Evolutionary conservation across 2,888 invertebrate genomes (phyloP), one percentile per base, ranked within the genome.

Genomic region (Venusia cambrica): DNA sequence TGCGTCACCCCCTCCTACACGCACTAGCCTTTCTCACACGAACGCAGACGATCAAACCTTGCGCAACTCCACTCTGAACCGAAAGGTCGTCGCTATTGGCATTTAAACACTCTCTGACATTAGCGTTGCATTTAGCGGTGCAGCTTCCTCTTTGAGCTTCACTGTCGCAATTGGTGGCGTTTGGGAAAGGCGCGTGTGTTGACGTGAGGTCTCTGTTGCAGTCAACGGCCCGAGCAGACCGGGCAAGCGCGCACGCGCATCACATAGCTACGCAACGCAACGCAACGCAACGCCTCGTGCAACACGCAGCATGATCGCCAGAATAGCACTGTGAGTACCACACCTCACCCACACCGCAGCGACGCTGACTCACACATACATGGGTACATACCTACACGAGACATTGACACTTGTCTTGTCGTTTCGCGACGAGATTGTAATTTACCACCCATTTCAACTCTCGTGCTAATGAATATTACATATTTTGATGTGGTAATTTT

Each of bases 31-130:
- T 80, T 81, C 84, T 77, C 80, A 78, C 71, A 76, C 78, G 73
- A 75, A 61, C 68, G 62, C 73, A 73, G 78, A 74, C 73, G 79
- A 77, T 80, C 77, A 66, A 74, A 75, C 66, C 74, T 85, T 87
- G 79, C 85, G 79, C 83, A 87, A 87, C 73, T 26, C 57, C 59
- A 71, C 72, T 76, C 64, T 68, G 70, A 74, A 76, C 76, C 62
- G 66, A 84, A 87, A 87, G 85, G 85, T 87, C 85, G 77, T 65
- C 78, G 68, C 71, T 81, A 81, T 81, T 85, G 85, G 81, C 85
- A 87, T 87, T 85, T 85, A 79, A 78, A 67, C 79, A 80, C 79
- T 81, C 83, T 83, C 75, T 87, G 85, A 81, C 85, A 85, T 87
- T 87, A 84, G 71, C 72, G 79, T 79, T 84, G 84, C 84, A 83